Evolutionary conservation across 2,888 invertebrate genomes (phyloP).

Genomic region (Lasioglossum oenotherae): DNA sequence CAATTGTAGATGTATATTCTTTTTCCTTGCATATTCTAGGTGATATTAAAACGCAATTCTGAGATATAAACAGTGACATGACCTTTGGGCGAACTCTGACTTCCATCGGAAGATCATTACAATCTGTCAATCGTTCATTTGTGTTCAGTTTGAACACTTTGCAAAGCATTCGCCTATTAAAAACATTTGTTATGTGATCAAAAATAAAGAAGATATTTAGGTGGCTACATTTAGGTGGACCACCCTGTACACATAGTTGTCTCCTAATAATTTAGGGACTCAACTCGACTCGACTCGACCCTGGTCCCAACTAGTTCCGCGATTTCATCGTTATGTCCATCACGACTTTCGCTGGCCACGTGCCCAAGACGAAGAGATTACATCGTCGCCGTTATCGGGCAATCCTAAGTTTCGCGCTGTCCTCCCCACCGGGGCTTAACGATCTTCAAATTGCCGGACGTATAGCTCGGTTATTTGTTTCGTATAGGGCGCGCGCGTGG

Average conservation of each 20-base stretch:
- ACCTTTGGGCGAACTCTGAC: no score
- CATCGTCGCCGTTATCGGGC: slow-evolving; percentile 37
- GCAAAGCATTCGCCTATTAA: no score
- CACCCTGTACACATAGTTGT: slow-evolving; percentile 21
- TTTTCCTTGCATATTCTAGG: no score
- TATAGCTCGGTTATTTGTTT: slow-evolving; percentile 8
- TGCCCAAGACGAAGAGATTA: slow-evolving; percentile 8
- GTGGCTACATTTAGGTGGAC: no score
- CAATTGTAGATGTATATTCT: no score
- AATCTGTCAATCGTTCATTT: no score
- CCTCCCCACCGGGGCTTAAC: slow-evolving; percentile 18
- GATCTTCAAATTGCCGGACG: slow-evolving; percentile 37
- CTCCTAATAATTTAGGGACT: background rate
- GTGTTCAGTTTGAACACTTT: no score
- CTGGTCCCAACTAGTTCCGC: slow-evolving; percentile 8
- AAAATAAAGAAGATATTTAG: no score
- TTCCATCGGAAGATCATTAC: no score
- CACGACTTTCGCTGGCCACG: slow-evolving; percentile 46
- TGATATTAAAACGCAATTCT: no score
- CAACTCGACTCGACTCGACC: background rate
- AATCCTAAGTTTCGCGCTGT: slow-evolving; percentile 34
- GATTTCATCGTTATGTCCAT: slow-evolving; percentile 40
- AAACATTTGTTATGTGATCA: no score
- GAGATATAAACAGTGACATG: no score
- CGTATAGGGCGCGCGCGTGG: slow-evolving; percentile 17